Conservation (phyloP, 2,113 vertebrate species). For the Rutilus rutilus region DNA sequence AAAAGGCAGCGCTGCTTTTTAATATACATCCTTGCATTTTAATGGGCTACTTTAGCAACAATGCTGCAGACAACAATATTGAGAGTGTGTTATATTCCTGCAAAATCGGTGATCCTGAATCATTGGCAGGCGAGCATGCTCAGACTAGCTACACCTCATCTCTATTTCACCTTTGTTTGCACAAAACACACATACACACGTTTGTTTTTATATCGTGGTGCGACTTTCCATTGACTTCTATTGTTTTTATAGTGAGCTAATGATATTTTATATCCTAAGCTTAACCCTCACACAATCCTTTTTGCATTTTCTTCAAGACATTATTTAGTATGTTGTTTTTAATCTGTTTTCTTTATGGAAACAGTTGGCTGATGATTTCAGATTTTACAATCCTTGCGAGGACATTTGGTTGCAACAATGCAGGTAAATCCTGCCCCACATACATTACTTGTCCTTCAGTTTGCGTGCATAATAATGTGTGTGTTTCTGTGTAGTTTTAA, state of each 20-base stretch:
- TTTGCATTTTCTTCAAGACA: background rate
- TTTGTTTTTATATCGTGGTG: constrained; percentile 1
- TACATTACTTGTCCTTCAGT: constrained; percentile 41
- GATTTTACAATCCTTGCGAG: background rate
- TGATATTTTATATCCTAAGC: background rate
- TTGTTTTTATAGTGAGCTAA: background rate
- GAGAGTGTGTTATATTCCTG: constrained; percentile 69
- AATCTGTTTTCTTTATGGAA: background rate
- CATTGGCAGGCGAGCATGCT: constrained; percentile 60
- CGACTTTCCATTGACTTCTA: background rate
- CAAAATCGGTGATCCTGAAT: constrained; percentile 70
- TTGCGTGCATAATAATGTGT: constrained; percentile 63
- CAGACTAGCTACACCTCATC: constrained; percentile 44
- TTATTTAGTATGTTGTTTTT: background rate
- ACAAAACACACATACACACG: constrained; percentile 19
- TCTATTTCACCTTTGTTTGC: constrained; percentile 46
- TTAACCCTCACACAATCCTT: background rate
- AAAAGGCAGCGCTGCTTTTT: constrained; percentile 77
- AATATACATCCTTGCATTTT: constrained; percentile 84
- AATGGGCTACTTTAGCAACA: constrained; percentile 79
- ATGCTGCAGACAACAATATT: constrained; percentile 75
- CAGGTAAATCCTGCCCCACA: constrained; percentile 8
- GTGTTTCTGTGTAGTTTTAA: constrained; percentile 62
- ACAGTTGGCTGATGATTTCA: background rate
- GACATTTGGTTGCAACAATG: background rate